Percentiles rank a stretch among this genome's conserved stretches.
Conservation (phyloP, 2,888 invertebrate species). For the Euplexia lucipara region DNA sequence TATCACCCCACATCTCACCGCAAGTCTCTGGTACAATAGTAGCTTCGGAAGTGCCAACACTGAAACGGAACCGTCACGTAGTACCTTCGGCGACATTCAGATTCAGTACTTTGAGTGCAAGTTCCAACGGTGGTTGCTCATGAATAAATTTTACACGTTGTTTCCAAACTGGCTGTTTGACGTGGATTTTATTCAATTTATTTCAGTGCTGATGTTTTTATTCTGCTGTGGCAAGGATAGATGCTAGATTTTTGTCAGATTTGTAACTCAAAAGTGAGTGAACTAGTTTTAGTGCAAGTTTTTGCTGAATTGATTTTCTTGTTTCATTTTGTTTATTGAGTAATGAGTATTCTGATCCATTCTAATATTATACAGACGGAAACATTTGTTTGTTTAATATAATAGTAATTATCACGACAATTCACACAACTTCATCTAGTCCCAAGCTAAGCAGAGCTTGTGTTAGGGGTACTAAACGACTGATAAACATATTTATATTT, state of each 20-base stretch:
- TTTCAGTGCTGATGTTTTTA: slow-evolving; percentile 42
- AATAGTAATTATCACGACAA: too few species aligned
- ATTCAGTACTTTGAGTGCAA: slow-evolving; percentile 72
- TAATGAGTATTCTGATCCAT: neutral
- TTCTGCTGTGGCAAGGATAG: slow-evolving; percentile 9
- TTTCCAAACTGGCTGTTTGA: slow-evolving; percentile 66
- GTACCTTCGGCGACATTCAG: slow-evolving; percentile 71
- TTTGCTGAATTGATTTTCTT: neutral
- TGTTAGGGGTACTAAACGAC: too few species aligned
- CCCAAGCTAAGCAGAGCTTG: too few species aligned
- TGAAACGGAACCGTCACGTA: slow-evolving; percentile 72
- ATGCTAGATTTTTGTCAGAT: slow-evolving; percentile 9
- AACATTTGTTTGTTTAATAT: too few species aligned
- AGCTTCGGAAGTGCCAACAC: slow-evolving; percentile 59
- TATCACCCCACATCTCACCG: slow-evolving; percentile 35
- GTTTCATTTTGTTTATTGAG: neutral
- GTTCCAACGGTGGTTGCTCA: slow-evolving; percentile 66
- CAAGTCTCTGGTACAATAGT: slow-evolving; percentile 16
- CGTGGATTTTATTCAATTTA: slow-evolving; percentile 52
- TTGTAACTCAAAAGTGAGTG: neutral
- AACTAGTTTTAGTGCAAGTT: neutral
- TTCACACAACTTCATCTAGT: too few species aligned
- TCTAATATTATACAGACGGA: too few species aligned
- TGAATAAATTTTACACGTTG: slow-evolving; percentile 74
- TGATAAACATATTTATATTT: too few species aligned